phyloP scores from a whole-genome alignment of 2,888 invertebrate genomes.

The Drosophila monieri region DNA sequence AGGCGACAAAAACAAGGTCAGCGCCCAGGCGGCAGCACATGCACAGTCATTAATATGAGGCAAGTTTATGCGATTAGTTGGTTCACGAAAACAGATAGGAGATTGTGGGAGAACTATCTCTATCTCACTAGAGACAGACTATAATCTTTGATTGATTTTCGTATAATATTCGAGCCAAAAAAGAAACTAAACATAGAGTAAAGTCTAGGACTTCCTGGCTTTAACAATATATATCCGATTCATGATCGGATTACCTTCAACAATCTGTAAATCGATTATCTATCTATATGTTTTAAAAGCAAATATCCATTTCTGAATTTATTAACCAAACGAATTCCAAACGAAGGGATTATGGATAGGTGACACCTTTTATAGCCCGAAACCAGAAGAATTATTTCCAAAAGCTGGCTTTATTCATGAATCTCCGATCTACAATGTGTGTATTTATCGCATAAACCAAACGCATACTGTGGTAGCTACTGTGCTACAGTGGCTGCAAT shows the following conservation, averaged over 20 bases:
- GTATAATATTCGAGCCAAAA: background rate
- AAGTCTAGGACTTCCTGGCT: too few relatives aligned
- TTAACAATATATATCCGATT: too few relatives aligned
- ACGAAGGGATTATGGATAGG: conserved; percentile 8
- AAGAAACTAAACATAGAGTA: too few relatives aligned
- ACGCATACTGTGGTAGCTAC: conserved; percentile 1
- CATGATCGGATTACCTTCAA: too few relatives aligned
- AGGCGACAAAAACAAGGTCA: conserved; percentile 54
- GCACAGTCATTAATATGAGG: background rate
- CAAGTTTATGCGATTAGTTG: conserved; percentile 22
- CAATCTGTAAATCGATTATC: background rate
- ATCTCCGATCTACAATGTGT: conserved; percentile 1
- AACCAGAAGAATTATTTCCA: conserved; percentile 8
- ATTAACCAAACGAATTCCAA: conserved; percentile 4
- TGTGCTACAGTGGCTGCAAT: conserved; percentile 53
- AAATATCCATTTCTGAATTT: background rate
- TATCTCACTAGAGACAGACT: too few relatives aligned
- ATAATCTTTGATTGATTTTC: too few relatives aligned
- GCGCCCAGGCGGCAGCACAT: conserved; percentile 13
- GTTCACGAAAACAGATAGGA: background rate
- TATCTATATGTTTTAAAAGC: background rate
- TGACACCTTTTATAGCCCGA: conserved; percentile 1
- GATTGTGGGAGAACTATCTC: background rate
- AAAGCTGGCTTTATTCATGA: conserved; percentile 16
- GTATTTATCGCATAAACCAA: conserved; percentile 41